Percentiles rank a stretch among this genome's conserved stretches.
phyloP scores from a whole-genome alignment of 2,113 vertebrate genomes.

The Ceyx cyanopectus region DNA sequence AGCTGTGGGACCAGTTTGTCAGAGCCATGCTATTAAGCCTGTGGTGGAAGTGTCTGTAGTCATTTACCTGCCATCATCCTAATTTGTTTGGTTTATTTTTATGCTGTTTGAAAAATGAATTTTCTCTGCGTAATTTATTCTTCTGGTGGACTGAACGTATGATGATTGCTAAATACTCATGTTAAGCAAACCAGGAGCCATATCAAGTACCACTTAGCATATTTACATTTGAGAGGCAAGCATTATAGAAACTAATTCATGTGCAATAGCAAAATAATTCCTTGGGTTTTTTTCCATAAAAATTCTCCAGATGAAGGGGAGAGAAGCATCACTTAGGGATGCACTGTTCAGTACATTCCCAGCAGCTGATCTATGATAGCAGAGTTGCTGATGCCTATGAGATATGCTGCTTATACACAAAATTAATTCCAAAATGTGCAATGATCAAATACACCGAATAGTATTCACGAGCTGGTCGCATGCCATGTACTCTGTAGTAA shows the following conservation, averaged over 20 bases:
- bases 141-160: not conserved
- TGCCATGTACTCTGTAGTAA: not conserved
- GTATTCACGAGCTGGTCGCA: not conserved
- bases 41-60: not conserved
- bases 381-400: not conserved
- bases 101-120: not conserved
- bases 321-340: constrained; percentile 5
- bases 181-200: constrained; percentile 14
- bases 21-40: not conserved
- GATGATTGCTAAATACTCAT: not conserved
- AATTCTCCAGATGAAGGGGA: constrained; percentile 8
- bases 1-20: constrained; percentile 32
- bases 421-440: constrained; percentile 26
- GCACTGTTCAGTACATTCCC: not conserved
- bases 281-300: constrained; percentile 17
- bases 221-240: constrained; percentile 24
- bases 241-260: not conserved
- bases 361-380: not conserved
- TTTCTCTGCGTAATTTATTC: constrained; percentile 9
- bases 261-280: not conserved
- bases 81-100: not conserved
- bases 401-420: not conserved
- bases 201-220: constrained; percentile 1
- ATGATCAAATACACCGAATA: not conserved
- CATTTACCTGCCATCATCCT: not conserved